A percentile compares a stretch with the other conserved stretches of the same genome.
Conservation (phyloP, 2,888 invertebrate species). For the Melinaea menophilus region DNA sequence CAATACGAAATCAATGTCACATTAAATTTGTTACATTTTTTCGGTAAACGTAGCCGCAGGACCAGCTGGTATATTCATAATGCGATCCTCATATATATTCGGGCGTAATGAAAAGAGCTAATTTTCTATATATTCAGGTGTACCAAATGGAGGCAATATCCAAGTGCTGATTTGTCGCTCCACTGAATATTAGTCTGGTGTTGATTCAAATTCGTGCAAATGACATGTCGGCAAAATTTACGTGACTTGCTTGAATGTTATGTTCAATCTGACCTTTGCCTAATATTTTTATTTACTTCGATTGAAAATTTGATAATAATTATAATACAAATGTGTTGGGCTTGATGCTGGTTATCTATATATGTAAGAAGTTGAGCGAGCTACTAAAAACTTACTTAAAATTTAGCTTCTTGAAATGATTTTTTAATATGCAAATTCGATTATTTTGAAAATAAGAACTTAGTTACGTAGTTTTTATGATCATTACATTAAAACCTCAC, state of each 20-base stretch:
- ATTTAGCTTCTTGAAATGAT: too few species aligned
- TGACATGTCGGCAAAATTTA: slow-evolving; percentile 50
- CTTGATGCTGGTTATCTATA: slow-evolving; percentile 29
- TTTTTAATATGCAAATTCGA: too few species aligned
- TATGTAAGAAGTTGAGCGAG: slow-evolving; percentile 40
- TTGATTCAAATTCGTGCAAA: slow-evolving; percentile 66
- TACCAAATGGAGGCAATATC: slow-evolving; percentile 75
- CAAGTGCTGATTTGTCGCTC: slow-evolving; percentile 76
- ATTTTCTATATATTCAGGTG: slow-evolving; percentile 69
- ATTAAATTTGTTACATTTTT: slow-evolving; percentile 8
- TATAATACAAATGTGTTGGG: slow-evolving; percentile 60
- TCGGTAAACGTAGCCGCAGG: neutral
- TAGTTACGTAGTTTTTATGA: too few species aligned
- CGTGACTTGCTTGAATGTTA: slow-evolving; percentile 45
- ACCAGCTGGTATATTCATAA: too few species aligned
- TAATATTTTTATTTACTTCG: neutral
- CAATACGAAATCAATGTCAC: neutral
- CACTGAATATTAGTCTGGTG: slow-evolving; percentile 71
- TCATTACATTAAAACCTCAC: too few species aligned
- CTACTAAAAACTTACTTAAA: neutral
- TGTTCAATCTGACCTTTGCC: neutral
- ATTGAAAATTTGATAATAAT: slow-evolving; percentile 16
- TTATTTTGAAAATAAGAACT: too few species aligned
- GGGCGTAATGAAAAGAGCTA: slow-evolving; percentile 60
- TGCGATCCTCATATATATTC: slow-evolving; percentile 23